phyloP scores from a whole-genome alignment of 2,888 invertebrate genomes.

The Leucophenga maculata region DNA sequence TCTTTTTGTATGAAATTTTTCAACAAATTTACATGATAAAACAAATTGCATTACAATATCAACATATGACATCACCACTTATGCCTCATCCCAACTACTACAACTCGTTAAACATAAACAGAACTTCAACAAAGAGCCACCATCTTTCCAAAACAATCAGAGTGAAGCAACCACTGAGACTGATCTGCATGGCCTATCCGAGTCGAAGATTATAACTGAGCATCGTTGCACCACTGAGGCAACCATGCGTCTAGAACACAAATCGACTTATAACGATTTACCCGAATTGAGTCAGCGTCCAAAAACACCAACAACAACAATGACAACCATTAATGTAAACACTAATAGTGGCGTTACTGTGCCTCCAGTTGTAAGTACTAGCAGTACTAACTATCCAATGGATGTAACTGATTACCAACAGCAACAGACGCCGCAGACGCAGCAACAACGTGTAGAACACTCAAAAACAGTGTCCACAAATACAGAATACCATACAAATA shows the following conservation, averaged over 20 bases:
- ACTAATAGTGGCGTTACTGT: conserved; percentile 38
- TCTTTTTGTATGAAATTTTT: conserved; percentile 25
- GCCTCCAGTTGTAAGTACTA: conserved; percentile 26
- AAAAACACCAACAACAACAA: conserved; percentile 49
- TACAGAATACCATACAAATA: conserved; percentile 45
- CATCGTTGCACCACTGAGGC: conserved; percentile 73
- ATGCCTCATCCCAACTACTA: conserved; percentile 28
- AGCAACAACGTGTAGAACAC: conserved; percentile 3
- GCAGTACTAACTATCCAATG: conserved; percentile 22
- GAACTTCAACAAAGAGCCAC: conserved; percentile 62
- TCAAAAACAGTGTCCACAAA: conserved; percentile 47
- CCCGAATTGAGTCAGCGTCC: conserved; percentile 61
- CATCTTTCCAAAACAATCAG: conserved; percentile 66
- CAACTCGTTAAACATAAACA: conserved; percentile 36
- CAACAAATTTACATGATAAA: conserved; percentile 11
- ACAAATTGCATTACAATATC: conserved; percentile 17
- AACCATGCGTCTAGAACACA: conserved; percentile 73
- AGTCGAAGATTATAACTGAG: conserved; percentile 72
- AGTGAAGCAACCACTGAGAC: conserved; percentile 64
- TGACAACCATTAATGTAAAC: conserved; percentile 29
- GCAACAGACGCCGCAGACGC: not conserved
- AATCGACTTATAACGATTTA: conserved; percentile 67
- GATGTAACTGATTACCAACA: conserved; percentile 57
- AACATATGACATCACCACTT: conserved; percentile 9
- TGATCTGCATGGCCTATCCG: conserved; percentile 70